Base-by-base conservation (phyloP, 1,140 invertebrate genomes). In the Cydia splendana region DNA sequence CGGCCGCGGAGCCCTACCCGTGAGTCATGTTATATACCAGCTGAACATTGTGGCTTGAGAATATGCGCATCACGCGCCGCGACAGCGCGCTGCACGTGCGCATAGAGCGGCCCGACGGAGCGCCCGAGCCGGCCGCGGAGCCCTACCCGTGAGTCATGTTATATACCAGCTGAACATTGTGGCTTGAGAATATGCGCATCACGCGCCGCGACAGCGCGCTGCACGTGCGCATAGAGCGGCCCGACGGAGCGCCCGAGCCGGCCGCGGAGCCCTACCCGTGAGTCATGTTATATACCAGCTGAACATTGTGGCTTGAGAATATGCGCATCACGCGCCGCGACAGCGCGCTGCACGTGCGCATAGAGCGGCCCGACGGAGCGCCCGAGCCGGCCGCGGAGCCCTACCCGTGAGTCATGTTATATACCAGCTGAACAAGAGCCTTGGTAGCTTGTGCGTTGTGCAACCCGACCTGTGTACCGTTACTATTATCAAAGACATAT, bases 111-210 rank as follows among this genome's bases (percentile, higher is more conserved):
- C 38, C 62, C 82, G 95, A 81, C 86, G 91, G 79, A 69, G 20
- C 38, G 51, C 9, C 65, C 34, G 30, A 38, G 65, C 75, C 53
- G 15, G 75, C 67, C 45, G 78, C 71, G 10, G 13, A 28, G 28
- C 42, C 79, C 30, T 53, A 78, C 15, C 81, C 82, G 80, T 84
- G 51, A 82, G 82, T 81, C n/a, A 4, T 30, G 30, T 30, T 30
- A 30, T 28, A 28, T 30, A 30, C 1, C 30, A 30, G 2, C 30
- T 30, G 30, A 30, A 30, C 30, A 30, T 4, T 3, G 30, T 30
- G 30, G 30, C 95, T 96, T 84, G 96, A 97, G 88, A 98, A 97
- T 85, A 96, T 98, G 95, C 94, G 96, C 48, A 97, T 98, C 75
- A 97, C 97, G 51, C 96, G 97, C 82, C 85, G 92, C 24, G 91